Evolutionary conservation across 2,888 invertebrate genomes (phyloP).

Genomic region (Ophion costatus): DNA sequence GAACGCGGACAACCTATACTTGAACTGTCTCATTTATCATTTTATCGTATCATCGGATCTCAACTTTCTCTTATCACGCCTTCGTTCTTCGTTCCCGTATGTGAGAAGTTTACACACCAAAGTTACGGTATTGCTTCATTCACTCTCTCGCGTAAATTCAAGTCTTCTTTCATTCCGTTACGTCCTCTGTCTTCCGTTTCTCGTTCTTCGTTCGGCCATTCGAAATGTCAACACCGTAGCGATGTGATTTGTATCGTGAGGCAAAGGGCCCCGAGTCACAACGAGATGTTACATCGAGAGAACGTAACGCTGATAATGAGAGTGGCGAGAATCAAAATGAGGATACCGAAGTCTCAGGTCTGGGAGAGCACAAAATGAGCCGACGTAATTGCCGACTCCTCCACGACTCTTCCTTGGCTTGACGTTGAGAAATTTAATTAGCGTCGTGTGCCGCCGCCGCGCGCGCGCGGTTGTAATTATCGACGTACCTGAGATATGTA

Average conservation of each 20-base stretch:
- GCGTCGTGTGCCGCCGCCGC: conserved; percentile 30
- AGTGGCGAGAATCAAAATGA: not conserved
- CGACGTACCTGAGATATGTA: conserved; percentile 37
- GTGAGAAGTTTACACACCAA: not conserved
- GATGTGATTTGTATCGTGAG: not conserved
- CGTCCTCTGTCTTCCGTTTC: not conserved
- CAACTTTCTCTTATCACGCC: conserved; percentile 48
- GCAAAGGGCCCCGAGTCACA: not conserved
- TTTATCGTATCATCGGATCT: conserved; percentile 46
- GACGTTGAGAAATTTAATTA: conserved; percentile 61
- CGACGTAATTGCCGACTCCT: conserved; percentile 51
- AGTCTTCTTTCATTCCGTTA: not conserved
- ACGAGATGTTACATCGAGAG: not conserved
- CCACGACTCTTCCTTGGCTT: conserved; percentile 28
- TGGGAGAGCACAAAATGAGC: conserved; percentile 19
- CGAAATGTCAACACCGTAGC: not conserved
- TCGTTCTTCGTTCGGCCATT: not conserved
- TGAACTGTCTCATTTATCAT: conserved; percentile 34
- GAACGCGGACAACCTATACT: conserved; percentile 38
- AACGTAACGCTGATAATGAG: conserved; percentile 29
- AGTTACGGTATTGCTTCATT: conserved; percentile 11
- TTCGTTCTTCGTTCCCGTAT: conserved; percentile 8
- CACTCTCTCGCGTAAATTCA: not conserved
- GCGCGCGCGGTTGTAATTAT: conserved; percentile 48
- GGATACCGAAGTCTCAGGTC: conserved; percentile 9